Conservation (phyloP, 2,113 vertebrate genomes). For the Phaethon lepturus region DNA sequence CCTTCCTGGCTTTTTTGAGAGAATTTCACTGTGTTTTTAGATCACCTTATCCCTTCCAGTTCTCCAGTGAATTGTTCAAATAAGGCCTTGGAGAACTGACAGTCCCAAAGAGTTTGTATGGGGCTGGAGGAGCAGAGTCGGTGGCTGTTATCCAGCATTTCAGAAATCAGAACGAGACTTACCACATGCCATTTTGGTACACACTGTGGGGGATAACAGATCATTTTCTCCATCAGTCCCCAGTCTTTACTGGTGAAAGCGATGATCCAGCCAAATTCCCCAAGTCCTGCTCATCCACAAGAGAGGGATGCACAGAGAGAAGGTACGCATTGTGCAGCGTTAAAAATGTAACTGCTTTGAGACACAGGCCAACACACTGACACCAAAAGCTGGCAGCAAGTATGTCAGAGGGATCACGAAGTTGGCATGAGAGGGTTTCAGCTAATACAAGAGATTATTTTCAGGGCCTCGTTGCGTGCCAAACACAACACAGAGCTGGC, state of each 20-base stretch:
- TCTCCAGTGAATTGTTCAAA: constrained; percentile 49
- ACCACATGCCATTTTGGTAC: constrained; percentile 53
- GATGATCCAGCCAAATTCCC: constrained; percentile 39
- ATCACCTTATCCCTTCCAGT: constrained; percentile 46
- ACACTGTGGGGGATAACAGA: constrained; percentile 16
- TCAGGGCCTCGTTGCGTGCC: constrained; percentile 24
- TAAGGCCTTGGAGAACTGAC: constrained; percentile 58
- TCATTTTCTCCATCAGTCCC: constrained; percentile 37
- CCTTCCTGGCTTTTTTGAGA: not conserved
- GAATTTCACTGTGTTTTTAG: not conserved
- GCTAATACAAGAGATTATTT: constrained; percentile 72
- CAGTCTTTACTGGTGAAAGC: not conserved
- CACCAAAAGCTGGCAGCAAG: constrained; percentile 59
- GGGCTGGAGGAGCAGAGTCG: not conserved
- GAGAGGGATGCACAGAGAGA: constrained; percentile 5
- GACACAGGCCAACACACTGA: constrained; percentile 9
- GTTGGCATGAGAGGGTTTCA: constrained; percentile 58
- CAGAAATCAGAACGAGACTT: constrained; percentile 39
- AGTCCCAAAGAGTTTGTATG: constrained; percentile 16
- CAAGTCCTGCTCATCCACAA: not conserved
- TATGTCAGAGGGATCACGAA: constrained; percentile 57
- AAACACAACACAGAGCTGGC: constrained; percentile 62
- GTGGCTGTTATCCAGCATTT: constrained; percentile 34
- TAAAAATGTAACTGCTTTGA: constrained; percentile 27
- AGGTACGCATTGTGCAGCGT: constrained; percentile 40